A percentile compares a stretch with the other conserved stretches of the same genome.
phyloP scores from a whole-genome alignment of 2,888 invertebrate species.

The Drosophila kuntzei region DNA sequence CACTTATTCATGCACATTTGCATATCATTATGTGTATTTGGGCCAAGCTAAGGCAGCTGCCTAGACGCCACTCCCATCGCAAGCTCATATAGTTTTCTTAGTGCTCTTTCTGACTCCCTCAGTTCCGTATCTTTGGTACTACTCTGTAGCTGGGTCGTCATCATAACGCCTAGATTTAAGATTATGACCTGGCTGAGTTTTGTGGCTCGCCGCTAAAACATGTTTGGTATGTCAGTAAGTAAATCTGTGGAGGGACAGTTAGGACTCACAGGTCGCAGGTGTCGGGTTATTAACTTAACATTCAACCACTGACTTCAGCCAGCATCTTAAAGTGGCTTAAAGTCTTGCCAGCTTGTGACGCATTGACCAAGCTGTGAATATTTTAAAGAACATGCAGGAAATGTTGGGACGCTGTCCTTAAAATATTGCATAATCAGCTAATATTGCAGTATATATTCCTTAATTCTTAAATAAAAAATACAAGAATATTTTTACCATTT shows the following conservation, averaged over 20 bases:
- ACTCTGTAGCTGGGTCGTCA: constrained; percentile 22
- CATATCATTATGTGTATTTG: constrained; percentile 74
- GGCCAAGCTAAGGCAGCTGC: constrained; percentile 43
- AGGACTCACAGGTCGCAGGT: constrained; percentile 41
- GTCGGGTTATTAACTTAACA: constrained; percentile 47
- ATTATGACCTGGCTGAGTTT: constrained; percentile 78
- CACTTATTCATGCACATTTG: constrained; percentile 78
- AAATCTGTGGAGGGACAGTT: constrained; percentile 61
- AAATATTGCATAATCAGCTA: neutral
- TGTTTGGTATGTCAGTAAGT: constrained; percentile 66
- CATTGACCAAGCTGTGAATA: constrained; percentile 10
- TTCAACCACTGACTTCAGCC: constrained; percentile 19
- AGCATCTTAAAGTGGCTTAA: constrained; percentile 32
- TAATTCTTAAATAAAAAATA: too few species aligned
- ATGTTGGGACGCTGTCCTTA: neutral
- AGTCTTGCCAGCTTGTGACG: constrained; percentile 14
- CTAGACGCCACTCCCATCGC: constrained; percentile 24
- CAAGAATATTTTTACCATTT: too few species aligned
- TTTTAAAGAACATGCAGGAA: neutral
- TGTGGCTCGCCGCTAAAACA: constrained; percentile 67
- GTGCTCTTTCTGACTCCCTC: constrained; percentile 2
- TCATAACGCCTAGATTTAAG: constrained; percentile 78
- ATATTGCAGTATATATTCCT: neutral
- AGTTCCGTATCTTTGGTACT: neutral
- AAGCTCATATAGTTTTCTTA: constrained; percentile 47